phyloP scores from a whole-genome alignment of 1,140 invertebrate genomes.

The Drosophila obscura region DNA sequence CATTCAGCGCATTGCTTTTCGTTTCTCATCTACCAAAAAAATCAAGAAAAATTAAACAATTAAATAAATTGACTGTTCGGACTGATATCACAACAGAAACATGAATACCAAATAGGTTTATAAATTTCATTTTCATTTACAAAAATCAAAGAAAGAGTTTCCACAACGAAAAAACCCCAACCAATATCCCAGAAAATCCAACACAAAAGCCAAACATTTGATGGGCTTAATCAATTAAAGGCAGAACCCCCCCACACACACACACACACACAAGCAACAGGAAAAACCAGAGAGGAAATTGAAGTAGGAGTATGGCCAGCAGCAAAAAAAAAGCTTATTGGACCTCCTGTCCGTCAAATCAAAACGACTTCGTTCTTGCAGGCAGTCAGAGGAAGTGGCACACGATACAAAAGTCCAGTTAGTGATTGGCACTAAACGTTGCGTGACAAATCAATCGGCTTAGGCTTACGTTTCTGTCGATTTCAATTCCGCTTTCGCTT shows the following conservation, averaged over 20 bases:
- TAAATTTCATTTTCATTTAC: slow-evolving; percentile 2
- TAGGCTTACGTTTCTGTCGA: slow-evolving; percentile 61
- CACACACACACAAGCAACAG: slow-evolving; percentile 7
- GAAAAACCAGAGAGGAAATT: slow-evolving; percentile 13
- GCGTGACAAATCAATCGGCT: slow-evolving; percentile 81
- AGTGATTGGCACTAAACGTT: slow-evolving; percentile 64
- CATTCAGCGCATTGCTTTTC: slow-evolving; percentile 60
- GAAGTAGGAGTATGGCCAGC: slow-evolving; percentile 3
- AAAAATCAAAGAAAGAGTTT: not conserved
- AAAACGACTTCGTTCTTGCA: slow-evolving; percentile 29
- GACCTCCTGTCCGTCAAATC: slow-evolving; percentile 46
- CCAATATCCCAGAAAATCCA: slow-evolving; percentile 10
- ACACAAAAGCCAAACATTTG: slow-evolving; percentile 46
- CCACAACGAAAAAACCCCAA: not conserved
- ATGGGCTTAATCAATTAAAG: slow-evolving; percentile 78
- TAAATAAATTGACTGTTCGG: slow-evolving; percentile 53
- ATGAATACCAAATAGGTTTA: not conserved
- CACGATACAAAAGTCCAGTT: slow-evolving; percentile 44
- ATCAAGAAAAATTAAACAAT: slow-evolving; percentile 26
- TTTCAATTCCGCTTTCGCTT: slow-evolving; percentile 26
- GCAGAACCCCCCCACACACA: slow-evolving; percentile 11
- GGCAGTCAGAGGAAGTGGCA: not conserved
- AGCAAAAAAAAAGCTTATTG: slow-evolving; percentile 17
- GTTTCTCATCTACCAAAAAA: slow-evolving; percentile 53
- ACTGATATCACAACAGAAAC: slow-evolving; percentile 28